Percentiles rank a stretch among this genome's conserved stretches.
Evolutionary conservation across 2,797 vertebrate genomes (phyloP).

Genomic region (Cyclura pinguis): DNA sequence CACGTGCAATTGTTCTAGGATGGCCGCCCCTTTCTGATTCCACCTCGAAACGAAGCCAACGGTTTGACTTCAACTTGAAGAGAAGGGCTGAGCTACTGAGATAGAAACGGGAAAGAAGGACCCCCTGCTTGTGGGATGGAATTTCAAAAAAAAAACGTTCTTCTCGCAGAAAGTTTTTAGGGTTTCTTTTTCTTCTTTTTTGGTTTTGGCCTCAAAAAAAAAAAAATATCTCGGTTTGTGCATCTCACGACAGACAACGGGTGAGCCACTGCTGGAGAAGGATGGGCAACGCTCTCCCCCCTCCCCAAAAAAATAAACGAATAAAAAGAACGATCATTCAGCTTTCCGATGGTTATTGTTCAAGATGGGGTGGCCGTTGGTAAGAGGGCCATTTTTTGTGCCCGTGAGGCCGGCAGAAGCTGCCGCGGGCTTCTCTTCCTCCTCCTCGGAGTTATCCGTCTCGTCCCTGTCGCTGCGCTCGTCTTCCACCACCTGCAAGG

Average conservation of each 20-base stretch:
- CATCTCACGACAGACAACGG: neutral
- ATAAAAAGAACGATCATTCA: slow-evolving; percentile 79
- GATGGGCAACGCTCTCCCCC: neutral
- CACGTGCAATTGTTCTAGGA: neutral
- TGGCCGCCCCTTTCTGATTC: neutral
- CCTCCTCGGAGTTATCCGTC: slow-evolving; percentile 84
- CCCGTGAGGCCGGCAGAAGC: neutral
- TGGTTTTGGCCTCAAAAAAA: slow-evolving; percentile 31
- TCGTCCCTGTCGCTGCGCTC: slow-evolving; percentile 94
- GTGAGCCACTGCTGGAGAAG: neutral
- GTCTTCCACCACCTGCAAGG: slow-evolving; percentile 89
- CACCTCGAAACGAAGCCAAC: neutral
- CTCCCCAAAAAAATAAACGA: too few species aligned
- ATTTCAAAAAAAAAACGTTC: neutral
- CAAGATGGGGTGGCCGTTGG: slow-evolving; percentile 87
- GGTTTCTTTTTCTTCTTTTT: slow-evolving; percentile 1
- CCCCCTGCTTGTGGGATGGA: neutral
- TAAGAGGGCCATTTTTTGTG: slow-evolving; percentile 83
- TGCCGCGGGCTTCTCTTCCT: slow-evolving; percentile 63
- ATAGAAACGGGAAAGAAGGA: neutral
- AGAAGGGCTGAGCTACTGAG: neutral
- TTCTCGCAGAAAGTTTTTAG: neutral
- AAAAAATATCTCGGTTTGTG: neutral
- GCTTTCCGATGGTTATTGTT: slow-evolving; percentile 92
- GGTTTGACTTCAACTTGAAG: neutral